These are phyloP conservation scores for Heliopora coerulea DNA, from an alignment of 92 coral and sea anemone genomes.

Conservation along the genomic window DNA sequence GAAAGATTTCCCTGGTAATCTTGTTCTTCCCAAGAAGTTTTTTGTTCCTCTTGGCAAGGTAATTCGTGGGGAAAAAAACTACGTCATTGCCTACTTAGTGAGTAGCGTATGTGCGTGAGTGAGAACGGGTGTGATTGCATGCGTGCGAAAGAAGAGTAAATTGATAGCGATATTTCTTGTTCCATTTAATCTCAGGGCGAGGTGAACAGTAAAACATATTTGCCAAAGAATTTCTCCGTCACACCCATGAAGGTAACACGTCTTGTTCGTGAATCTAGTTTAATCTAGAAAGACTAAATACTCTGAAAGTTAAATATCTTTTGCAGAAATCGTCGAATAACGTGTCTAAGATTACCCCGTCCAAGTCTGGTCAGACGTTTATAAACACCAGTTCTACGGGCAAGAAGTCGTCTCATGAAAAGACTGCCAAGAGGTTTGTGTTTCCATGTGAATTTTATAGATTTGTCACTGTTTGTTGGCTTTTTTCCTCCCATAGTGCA, in stretches of 20 bases:
- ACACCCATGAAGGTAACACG: slow-evolving; percentile 58
- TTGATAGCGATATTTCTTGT: too few relatives aligned
- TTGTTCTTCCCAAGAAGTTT: slow-evolving; percentile 73
- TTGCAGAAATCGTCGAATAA: slow-evolving; percentile 11
- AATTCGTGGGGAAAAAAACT: background rate
- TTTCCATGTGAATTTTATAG: too few relatives aligned
- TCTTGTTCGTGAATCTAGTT: background rate
- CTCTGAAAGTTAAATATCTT: background rate
- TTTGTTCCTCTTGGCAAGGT: slow-evolving; percentile 71
- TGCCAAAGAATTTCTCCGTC: slow-evolving; percentile 76
- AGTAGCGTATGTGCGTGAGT: too few relatives aligned
- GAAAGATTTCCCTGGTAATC: slow-evolving; percentile 84
- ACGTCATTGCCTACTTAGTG: background rate
- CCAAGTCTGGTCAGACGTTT: background rate
- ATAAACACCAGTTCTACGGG: slow-evolving; percentile 10
- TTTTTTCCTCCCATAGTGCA: too few relatives aligned
- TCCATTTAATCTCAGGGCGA: slow-evolving; percentile 47
- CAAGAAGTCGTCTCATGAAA: background rate
- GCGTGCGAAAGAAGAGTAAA: too few relatives aligned
- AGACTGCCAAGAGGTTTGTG: background rate
- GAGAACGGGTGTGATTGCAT: too few relatives aligned
- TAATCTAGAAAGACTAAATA: background rate
- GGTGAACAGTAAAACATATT: slow-evolving; percentile 71
- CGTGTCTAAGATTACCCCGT: slow-evolving; percentile 21
- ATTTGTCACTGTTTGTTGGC: too few relatives aligned